Percentiles rank a stretch among this genome's conserved stretches.
Evolutionary conservation across 1,140 invertebrate genomes (phyloP).

Genomic region (Pectinophora gossypiella): DNA sequence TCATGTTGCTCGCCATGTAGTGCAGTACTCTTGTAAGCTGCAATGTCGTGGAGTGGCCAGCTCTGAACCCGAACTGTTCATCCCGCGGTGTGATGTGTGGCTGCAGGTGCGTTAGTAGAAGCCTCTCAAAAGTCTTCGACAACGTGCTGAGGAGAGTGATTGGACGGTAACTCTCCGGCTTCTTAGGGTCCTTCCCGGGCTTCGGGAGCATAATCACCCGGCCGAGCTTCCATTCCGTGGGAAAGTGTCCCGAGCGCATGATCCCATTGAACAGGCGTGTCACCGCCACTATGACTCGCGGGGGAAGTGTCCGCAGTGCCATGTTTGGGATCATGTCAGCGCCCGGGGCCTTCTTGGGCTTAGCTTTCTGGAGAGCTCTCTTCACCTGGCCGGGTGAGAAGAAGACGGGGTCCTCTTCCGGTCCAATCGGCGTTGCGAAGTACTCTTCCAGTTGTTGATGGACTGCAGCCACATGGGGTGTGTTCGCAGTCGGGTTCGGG

Average conservation of each 20-base stretch:
- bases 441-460: too few species aligned
- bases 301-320: slow-evolving; percentile 10
- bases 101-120: slow-evolving; percentile 26
- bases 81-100: slow-evolving; percentile 8
- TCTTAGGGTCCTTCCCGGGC: slow-evolving; percentile 19
- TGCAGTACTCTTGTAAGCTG: slow-evolving; percentile 25
- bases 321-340: slow-evolving; percentile 16
- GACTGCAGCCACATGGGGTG: too few species aligned
- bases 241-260: slow-evolving; percentile 28
- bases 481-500: slow-evolving; percentile 19
- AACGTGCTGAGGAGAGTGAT: slow-evolving; percentile 36
- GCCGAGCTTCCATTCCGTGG: slow-evolving; percentile 34
- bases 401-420: slow-evolving; percentile 13
- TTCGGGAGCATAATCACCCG: slow-evolving; percentile 35
- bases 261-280: slow-evolving; percentile 16
- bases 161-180: slow-evolving; percentile 32
- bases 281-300: slow-evolving; percentile 9
- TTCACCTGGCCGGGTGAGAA: slow-evolving; percentile 12
- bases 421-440: slow-evolving; percentile 6
- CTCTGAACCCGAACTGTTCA: slow-evolving; percentile 47
- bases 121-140: slow-evolving; percentile 35
- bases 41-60: slow-evolving; percentile 29
- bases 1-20: not conserved
- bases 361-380: not conserved
- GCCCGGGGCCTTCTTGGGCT: slow-evolving; percentile 20